phyloP scores from a whole-genome alignment of 2,888 invertebrate genomes.

The Drosophila anceps region DNA sequence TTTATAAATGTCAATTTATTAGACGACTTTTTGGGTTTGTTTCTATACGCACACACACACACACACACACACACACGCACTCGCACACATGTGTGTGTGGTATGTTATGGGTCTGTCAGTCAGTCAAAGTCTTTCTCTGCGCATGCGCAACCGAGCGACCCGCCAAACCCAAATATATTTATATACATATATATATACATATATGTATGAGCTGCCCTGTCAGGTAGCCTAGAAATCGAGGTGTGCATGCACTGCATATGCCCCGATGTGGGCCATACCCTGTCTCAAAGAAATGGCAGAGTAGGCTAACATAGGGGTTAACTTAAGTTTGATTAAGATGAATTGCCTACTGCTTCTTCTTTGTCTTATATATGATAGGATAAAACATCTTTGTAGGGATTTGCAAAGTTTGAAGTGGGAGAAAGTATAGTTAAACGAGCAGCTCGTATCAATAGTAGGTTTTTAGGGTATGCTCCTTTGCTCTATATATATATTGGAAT shows the following conservation, averaged over 20 bases:
- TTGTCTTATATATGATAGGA: background rate
- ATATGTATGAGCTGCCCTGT: conserved; percentile 51
- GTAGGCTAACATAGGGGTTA: background rate
- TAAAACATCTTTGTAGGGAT: background rate
- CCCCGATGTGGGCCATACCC: conserved; percentile 58
- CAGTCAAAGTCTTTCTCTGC: conserved; percentile 31
- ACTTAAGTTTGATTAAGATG: background rate
- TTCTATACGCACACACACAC: conserved; percentile 22
- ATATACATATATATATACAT: background rate
- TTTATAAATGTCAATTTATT: conserved; percentile 73
- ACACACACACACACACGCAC: conserved; percentile 8
- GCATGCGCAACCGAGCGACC: conserved; percentile 67
- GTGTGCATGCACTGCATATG: conserved; percentile 66
- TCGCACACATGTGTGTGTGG: conserved; percentile 58
- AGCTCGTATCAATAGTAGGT: background rate
- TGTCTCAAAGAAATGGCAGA: background rate
- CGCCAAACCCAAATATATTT: conserved; percentile 59
- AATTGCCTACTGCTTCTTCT: background rate
- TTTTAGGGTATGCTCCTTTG: background rate
- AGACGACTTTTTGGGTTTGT: conserved; percentile 63
- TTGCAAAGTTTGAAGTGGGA: background rate
- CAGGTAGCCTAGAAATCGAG: conserved; percentile 71
- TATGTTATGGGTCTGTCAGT: conserved; percentile 65
- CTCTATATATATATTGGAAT: background rate
- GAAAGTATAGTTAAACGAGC: background rate